phyloP scores from a whole-genome alignment of 53 echinoderm and acorn worm genomes.

The Paracentrotus lividus region DNA sequence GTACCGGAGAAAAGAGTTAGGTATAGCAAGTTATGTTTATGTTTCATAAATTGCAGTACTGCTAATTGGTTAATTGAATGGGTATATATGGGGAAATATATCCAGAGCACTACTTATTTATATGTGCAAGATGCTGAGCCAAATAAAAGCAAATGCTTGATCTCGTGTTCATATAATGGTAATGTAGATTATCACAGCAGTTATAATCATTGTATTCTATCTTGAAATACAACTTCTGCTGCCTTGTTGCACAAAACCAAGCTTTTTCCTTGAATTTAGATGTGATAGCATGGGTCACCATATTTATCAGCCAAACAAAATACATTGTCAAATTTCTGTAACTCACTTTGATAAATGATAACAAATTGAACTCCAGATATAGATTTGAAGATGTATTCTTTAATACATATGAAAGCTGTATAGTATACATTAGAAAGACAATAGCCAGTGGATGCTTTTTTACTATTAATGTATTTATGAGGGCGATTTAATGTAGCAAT shows the following conservation, averaged over 20 bases:
- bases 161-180: too few species aligned
- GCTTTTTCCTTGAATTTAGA: too few species aligned
- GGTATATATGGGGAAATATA: background rate
- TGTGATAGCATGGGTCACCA: too few species aligned
- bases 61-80: background rate
- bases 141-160: background rate
- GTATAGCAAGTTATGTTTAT: slow-evolving; percentile 27
- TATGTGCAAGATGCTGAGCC: background rate
- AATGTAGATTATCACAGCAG: too few species aligned
- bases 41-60: slow-evolving; percentile 64
- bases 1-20: background rate
- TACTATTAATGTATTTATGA: background rate
- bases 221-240: too few species aligned
- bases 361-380: too few species aligned
- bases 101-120: background rate
- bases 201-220: too few species aligned
- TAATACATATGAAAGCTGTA: background rate
- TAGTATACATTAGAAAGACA: background rate
- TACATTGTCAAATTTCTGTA: too few species aligned
- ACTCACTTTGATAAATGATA: too few species aligned
- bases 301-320: too few species aligned
- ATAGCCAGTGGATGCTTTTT: background rate
- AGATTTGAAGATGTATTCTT: background rate
- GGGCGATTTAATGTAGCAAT: slow-evolving; percentile 18
- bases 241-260: too few species aligned